phyloP scores from a whole-genome alignment of 53 echinoderm and acorn worm species.

The Mesocentrotus franciscanus region DNA sequence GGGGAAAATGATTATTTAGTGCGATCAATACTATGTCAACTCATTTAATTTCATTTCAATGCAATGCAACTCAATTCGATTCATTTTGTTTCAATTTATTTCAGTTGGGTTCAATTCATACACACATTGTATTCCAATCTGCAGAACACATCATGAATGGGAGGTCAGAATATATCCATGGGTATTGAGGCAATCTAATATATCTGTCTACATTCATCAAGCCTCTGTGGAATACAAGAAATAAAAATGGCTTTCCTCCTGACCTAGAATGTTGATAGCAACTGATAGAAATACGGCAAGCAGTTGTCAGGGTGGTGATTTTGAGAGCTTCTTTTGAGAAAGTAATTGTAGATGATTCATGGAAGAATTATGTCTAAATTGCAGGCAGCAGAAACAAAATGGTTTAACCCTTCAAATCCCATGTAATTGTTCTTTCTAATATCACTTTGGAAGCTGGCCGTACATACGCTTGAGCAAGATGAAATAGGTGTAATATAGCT shows the following conservation, averaged over 20 bases:
- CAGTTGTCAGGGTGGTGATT: neutral
- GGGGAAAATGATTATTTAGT: neutral
- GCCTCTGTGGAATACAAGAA: neutral
- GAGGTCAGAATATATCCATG: neutral
- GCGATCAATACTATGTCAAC: neutral
- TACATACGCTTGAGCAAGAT: no score
- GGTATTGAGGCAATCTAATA: conserved; percentile 17
- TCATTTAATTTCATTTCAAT: neutral
- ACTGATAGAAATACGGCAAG: conserved; percentile 2
- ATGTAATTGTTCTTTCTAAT: no score
- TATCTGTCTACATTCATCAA: conserved; percentile 28
- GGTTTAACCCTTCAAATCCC: neutral
- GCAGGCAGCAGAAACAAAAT: neutral
- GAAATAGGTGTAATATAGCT: no score
- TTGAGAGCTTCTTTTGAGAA: neutral
- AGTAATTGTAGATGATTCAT: neutral
- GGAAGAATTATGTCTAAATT: neutral
- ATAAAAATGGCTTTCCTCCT: neutral
- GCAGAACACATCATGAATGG: conserved; percentile 12
- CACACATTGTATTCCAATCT: neutral
- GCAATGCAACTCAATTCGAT: neutral
- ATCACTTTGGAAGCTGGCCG: no score
- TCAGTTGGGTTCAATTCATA: neutral
- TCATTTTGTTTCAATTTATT: neutral
- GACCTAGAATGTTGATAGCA: conserved; percentile 20